Evolutionary conservation across 92 coral and sea anemone genomes (phyloP), one percentile per base, ranked within the genome.

Genomic region (Epizoanthus stellaris): DNA sequence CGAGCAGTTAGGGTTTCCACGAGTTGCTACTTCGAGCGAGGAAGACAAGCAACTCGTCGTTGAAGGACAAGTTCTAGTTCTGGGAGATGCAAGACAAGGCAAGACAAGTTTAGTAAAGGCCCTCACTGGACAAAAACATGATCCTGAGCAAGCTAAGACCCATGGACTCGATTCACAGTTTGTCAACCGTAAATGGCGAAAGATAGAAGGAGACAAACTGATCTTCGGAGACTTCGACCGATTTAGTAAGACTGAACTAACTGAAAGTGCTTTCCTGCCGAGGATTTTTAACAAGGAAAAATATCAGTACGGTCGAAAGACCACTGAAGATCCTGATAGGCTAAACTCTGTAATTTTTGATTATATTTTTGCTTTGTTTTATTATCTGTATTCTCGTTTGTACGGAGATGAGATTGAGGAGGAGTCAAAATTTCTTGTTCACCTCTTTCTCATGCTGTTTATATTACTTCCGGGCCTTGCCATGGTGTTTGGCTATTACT

Each of bases 31-130:
- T 23, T 47, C 49, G 14, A 62, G 68, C 30, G 69, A 90, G 15
- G 71, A 30, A 66, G 40, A 15, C 68, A 70, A 61, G 3, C 92
- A 89, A 45, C 58, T 62, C 42, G 92, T 89, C 6, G 61, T 60
- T 36, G 89, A 89, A 69, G 92, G 92, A 38, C 92, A 85, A 73
- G 67, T 81, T 63, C 60, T 89, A n/a, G 82, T 89, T 7, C 86
- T 89, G 36, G 92, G 91, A 76, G 91, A 88, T 59, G 67, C 91
- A 5, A 75, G 91, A 58, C 79, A 39, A 40, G 91, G 91, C 3
- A 88, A 88, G 57, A 88, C 91, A 30, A 88, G 91, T 70, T 80
- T 88, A 17, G 88, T 88, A 0, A 88, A 70, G 34, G 64, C 91
- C 2, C 71, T 88, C 39, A 88, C 85, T 4, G 91, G 91, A 70